Evolutionary conservation across 2,797 vertebrate species (phyloP).

Genomic region (Labroides dimidiatus): DNA sequence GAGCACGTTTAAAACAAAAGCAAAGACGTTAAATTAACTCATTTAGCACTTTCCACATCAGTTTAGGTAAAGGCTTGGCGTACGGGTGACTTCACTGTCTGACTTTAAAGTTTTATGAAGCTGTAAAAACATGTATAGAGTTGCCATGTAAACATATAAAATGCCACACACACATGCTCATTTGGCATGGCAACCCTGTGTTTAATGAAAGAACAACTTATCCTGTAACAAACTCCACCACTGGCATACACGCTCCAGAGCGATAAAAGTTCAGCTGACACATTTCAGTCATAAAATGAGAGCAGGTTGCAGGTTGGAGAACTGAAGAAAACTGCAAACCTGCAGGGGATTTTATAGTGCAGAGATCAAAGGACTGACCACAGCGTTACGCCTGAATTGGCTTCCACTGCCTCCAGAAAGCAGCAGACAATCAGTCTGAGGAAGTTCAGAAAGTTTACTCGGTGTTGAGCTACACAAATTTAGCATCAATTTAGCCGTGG

Average conservation of each 20-base stretch:
- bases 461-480: conserved; percentile 47
- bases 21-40: conserved; percentile 54
- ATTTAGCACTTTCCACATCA: conserved; percentile 53
- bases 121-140: conserved; percentile 66
- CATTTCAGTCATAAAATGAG: conserved; percentile 3
- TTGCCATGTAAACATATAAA: conserved; percentile 65
- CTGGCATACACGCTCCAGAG: background rate
- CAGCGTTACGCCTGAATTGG: conserved; percentile 18
- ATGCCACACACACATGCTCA: conserved; percentile 8
- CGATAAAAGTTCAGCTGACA: background rate
- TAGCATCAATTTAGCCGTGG: conserved; percentile 50
- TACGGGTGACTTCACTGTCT: conserved; percentile 64
- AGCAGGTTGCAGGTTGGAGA: background rate
- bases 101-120: conserved; percentile 56
- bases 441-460: conserved; percentile 30
- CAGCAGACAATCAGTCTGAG: conserved; percentile 35
- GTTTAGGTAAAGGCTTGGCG: conserved; percentile 44
- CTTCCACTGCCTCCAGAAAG: conserved; percentile 9
- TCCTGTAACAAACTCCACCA: background rate
- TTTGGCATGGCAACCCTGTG: background rate
- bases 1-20: conserved; percentile 46
- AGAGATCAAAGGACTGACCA: conserved; percentile 31
- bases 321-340: conserved; percentile 6
- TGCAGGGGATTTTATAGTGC: conserved; percentile 12
- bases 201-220: conserved; percentile 25